phyloP scores from a whole-genome alignment of 2,113 vertebrate genomes.

The Ancistrus triradiatus region DNA sequence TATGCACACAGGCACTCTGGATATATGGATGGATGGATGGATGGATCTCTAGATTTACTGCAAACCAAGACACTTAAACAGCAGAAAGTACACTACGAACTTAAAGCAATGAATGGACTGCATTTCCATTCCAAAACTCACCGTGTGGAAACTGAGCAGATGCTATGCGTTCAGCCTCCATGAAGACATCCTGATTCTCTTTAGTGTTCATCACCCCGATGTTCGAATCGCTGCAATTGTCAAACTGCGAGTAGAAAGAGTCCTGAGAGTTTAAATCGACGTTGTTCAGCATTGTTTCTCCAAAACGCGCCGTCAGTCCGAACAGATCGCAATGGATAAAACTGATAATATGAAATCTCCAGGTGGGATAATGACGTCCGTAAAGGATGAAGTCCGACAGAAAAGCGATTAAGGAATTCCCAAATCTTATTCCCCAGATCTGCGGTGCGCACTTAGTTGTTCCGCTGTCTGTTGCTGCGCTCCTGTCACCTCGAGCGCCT shows the following conservation, averaged over 20 bases:
- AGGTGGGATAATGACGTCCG: constrained; percentile 56
- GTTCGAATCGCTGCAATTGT: constrained; percentile 75
- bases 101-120: too few species aligned
- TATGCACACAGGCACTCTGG: too few species aligned
- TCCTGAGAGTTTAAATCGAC: constrained; percentile 91
- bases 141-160: constrained; percentile 76
- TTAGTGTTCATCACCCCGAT: constrained; percentile 63
- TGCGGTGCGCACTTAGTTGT: constrained; percentile 46
- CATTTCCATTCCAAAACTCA: constrained; percentile 56
- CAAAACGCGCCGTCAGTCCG: constrained; percentile 37
- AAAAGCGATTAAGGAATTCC: constrained; percentile 58
- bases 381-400: constrained; percentile 36
- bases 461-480: constrained; percentile 72
- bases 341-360: constrained; percentile 12
- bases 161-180: constrained; percentile 65
- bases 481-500: constrained; percentile 71
- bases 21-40: too few species aligned
- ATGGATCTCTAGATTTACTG: too few species aligned
- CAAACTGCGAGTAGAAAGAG: constrained; percentile 80
- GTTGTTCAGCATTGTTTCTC: constrained; percentile 82
- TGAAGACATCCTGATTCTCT: constrained; percentile 69
- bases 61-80: too few species aligned
- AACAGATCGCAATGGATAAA: not conserved
- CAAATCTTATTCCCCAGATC: constrained; percentile 42
- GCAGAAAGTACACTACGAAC: too few species aligned